phyloP scores from a whole-genome alignment of 2,113 vertebrate genomes.

The Aleadryas rufinucha region DNA sequence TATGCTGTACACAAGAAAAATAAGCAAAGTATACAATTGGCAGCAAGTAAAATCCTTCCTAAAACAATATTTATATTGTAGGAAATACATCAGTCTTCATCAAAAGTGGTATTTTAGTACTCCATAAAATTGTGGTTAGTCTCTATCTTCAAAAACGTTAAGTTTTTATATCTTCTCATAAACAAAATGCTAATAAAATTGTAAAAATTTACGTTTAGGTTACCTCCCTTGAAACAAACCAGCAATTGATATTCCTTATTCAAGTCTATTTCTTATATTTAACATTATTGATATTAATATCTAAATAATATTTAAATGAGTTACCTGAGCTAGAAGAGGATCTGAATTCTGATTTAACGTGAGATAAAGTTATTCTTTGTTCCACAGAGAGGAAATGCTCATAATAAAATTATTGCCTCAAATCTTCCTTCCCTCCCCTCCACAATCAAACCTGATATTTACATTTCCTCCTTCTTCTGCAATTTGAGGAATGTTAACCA shows the following conservation, averaged over 20 bases:
- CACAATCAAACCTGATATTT: neutral
- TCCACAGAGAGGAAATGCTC: neutral
- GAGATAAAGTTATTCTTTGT: neutral
- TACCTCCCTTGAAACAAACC: neutral
- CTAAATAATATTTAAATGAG: neutral
- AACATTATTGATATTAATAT: neutral
- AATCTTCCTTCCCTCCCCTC: neutral
- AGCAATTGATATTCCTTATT: neutral
- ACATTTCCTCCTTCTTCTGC: neutral
- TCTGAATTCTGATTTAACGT: neutral
- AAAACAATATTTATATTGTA: neutral
- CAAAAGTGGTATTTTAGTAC: neutral
- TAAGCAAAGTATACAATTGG: neutral
- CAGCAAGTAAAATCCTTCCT: neutral
- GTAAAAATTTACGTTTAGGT: neutral
- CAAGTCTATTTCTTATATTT: neutral
- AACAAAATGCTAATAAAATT: neutral
- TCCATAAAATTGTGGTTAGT: neutral
- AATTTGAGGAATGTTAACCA: neutral
- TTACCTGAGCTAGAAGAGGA: neutral
- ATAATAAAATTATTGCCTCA: neutral
- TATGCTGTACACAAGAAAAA: neutral
- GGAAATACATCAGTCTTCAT: neutral
- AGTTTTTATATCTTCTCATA: neutral
- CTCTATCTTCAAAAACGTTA: neutral